phyloP scores from a whole-genome alignment of 1,140 invertebrate species.

The Dendroctonus ponderosae region DNA sequence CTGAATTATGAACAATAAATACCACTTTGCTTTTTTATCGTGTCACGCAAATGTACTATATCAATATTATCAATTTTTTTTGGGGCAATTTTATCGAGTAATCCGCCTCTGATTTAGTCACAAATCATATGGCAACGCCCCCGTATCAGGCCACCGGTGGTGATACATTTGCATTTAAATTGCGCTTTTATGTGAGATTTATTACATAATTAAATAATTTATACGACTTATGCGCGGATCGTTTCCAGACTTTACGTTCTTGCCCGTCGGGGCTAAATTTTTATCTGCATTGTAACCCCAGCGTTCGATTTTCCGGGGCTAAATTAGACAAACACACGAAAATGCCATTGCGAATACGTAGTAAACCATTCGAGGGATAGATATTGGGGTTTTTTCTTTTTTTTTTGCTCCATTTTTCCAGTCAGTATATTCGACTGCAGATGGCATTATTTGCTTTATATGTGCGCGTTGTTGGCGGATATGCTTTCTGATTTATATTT shows the following conservation, averaged over 20 bases:
- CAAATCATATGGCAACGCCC: conserved; percentile 24
- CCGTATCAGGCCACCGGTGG: conserved; percentile 22
- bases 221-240: conserved; percentile 13
- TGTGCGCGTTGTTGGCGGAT: no score
- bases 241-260: conserved; percentile 22
- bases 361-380: background rate
- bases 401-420: no score
- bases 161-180: conserved; percentile 36
- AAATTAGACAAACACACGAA: conserved; percentile 5
- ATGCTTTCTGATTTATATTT: no score
- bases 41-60: no score
- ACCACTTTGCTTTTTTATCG: no score
- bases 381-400: no score
- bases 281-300: conserved; percentile 14
- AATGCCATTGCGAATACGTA: background rate
- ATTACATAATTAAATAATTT: conserved; percentile 36
- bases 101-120: conserved; percentile 22
- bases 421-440: no score
- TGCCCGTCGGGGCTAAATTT: conserved; percentile 16
- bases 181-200: conserved; percentile 34
- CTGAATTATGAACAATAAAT: no score
- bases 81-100: conserved; percentile 3
- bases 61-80: conserved; percentile 11
- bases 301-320: background rate
- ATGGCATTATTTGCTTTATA: no score